Evolutionary conservation across 2,888 invertebrate species (phyloP), one percentile per base, ranked within the genome.

Genomic region (Pyrrhia umbra): DNA sequence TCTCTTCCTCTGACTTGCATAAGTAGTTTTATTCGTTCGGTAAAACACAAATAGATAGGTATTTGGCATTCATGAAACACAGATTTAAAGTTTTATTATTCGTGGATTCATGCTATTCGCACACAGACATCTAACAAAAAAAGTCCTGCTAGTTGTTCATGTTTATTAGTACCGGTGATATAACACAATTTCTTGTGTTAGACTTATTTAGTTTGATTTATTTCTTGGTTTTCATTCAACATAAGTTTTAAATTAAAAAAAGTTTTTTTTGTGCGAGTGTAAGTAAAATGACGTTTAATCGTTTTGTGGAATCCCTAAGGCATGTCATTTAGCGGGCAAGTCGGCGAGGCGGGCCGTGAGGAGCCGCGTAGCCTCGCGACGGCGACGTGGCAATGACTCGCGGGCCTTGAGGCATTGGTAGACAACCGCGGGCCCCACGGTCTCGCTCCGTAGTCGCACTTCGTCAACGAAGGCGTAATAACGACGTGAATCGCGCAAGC

Each of bases 361-460:
- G 79, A 73, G 79, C 74, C 80, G 80, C 50, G 78, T 25, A 20
- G 27, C 75, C 82, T 52, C 74, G 56, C 46, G 34, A 75, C n/a
- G n/a, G n/a, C n/a, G 23, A n/a, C 89, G 89, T 89, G 92, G 85
- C 92, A 91, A 88, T 92, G 92, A 92, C 92, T 91, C 85, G 87
- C 80, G 84, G 89, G 88, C 92, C 92, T 92, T 92, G 92, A 91
- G 81, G 79, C 77, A 68, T 23, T 49, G 78, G 81, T 77, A 87
- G 86, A 82, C 86, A 86, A 82, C 83, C 69, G 83, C 80, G 85
- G 85, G 86, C 86, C 86, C 81, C 85, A 81, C 69, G 67, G 69
- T 59, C 71, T 68, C 70, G 65, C 68, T 42, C 58, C 67, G 73
- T 27, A 52, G 42, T 54, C 56, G 61, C 34, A 45, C 39, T 40